Conservation (phyloP, 2,113 vertebrate species). For the Anthoscopus minutus region DNA sequence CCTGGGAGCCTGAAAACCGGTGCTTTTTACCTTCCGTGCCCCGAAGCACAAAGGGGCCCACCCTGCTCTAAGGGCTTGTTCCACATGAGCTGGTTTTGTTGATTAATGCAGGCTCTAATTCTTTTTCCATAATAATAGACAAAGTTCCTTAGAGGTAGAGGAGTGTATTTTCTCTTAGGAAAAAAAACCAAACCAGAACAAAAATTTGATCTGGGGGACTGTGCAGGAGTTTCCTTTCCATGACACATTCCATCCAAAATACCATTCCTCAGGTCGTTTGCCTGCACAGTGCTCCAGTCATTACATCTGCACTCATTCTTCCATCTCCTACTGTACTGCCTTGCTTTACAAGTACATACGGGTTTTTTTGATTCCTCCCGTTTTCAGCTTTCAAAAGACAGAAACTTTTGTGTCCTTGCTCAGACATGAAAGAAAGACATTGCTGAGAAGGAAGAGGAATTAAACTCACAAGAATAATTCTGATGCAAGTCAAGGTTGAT, state of each 20-base stretch:
- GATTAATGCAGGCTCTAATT: background rate
- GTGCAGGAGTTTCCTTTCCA: background rate
- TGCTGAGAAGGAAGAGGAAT: background rate
- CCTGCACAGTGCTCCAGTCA: background rate
- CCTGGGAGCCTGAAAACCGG: conserved; percentile 75
- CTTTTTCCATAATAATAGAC: background rate
- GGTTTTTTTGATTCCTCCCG: background rate
- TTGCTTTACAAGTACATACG: background rate
- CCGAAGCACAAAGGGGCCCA: conserved; percentile 82
- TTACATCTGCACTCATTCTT: background rate
- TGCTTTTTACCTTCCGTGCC: conserved; percentile 76
- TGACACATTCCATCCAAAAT: background rate
- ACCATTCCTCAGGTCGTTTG: background rate
- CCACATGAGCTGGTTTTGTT: background rate
- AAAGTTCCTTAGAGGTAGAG: background rate
- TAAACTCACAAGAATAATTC: background rate
- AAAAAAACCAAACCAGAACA: background rate
- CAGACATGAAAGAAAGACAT: background rate
- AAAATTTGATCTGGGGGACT: background rate
- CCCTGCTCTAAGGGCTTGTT: conserved; percentile 73
- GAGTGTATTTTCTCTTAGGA: background rate
- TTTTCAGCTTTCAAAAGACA: background rate
- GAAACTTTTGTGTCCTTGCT: background rate
- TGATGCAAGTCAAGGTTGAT: background rate
- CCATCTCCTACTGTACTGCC: background rate